These are phyloP conservation scores for Sabellastarte sp. DNA, from an alignment of 2,888 invertebrate genomes.

Conservation along the genomic window DNA sequence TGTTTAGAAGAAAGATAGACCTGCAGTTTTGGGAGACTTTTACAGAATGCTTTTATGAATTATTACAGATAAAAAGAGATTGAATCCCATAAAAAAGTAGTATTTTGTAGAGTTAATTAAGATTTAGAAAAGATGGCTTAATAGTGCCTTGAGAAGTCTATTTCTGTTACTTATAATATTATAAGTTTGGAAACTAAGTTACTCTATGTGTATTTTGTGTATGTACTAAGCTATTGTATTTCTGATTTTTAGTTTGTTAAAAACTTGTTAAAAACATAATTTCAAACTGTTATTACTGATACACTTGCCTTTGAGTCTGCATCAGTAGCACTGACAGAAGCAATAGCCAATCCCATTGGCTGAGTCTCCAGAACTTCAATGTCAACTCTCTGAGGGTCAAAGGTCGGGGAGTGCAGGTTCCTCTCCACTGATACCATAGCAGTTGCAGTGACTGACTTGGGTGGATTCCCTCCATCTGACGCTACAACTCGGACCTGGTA, in stretches of 20 bases:
- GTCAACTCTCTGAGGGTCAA: slow-evolving; percentile 23
- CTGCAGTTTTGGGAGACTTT: no score
- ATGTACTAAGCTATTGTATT: no score
- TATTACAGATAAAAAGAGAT: neutral
- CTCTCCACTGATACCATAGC: slow-evolving; percentile 33
- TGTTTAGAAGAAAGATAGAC: no score
- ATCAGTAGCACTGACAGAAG: slow-evolving; percentile 39
- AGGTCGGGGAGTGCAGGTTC: slow-evolving; percentile 26
- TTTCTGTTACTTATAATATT: no score
- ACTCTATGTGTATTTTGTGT: no score
- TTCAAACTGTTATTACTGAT: neutral
- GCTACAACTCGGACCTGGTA: slow-evolving; percentile 42
- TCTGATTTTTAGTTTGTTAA: no score
- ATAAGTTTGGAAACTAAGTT: no score
- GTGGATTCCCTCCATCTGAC: slow-evolving; percentile 39
- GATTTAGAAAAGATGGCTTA: no score
- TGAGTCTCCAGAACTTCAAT: slow-evolving; percentile 40
- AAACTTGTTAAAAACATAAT: no score
- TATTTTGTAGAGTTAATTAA: neutral
- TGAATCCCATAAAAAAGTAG: neutral
- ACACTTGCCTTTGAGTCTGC: slow-evolving; percentile 33
- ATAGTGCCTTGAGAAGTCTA: no score
- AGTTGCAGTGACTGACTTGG: slow-evolving; percentile 37
- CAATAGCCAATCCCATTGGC: slow-evolving; percentile 34
- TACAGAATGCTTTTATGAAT: no score